Conservation (phyloP, 1,140 invertebrate genomes). For the Drosophila teissieri region DNA sequence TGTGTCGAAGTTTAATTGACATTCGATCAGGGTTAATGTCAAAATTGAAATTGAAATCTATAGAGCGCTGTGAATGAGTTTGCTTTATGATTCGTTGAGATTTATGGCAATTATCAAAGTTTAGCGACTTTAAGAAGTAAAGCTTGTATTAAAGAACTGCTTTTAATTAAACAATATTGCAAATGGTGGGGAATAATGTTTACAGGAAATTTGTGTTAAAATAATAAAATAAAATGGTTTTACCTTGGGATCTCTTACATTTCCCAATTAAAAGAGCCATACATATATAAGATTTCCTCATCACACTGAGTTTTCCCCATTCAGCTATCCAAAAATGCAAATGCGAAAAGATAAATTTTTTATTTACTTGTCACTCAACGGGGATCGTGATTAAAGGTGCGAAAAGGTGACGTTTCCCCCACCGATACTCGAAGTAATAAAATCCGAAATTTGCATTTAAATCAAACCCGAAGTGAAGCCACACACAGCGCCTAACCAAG, state of each 20-base stretch:
- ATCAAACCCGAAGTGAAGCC: slow-evolving; percentile 62
- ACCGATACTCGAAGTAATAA: slow-evolving; percentile 25
- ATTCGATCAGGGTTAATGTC: slow-evolving; percentile 47
- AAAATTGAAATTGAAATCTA: slow-evolving; percentile 25
- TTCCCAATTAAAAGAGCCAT: slow-evolving; percentile 9
- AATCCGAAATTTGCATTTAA: slow-evolving; percentile 71
- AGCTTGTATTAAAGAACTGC: slow-evolving; percentile 2
- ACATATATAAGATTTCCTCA: slow-evolving; percentile 12
- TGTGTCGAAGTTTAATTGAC: slow-evolving; percentile 45
- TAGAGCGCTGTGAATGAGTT: slow-evolving; percentile 7
- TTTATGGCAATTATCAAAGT: not conserved
- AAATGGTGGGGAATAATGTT: not conserved
- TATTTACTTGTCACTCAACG: slow-evolving; percentile 55
- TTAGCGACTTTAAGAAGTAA: not conserved
- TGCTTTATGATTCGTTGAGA: not conserved
- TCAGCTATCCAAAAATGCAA: slow-evolving; percentile 17
- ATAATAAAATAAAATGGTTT: not conserved
- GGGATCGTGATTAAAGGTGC: slow-evolving; percentile 70
- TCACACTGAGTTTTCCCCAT: not conserved
- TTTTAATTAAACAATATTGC: not conserved
- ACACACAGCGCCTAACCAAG: slow-evolving; percentile 33
- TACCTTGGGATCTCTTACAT: not conserved
- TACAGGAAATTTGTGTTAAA: not conserved
- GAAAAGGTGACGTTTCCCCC: slow-evolving; percentile 65
- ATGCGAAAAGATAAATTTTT: slow-evolving; percentile 36